phyloP scores from a whole-genome alignment of 2,113 vertebrate genomes.

The Hypocryptadius cinnamomeus region DNA sequence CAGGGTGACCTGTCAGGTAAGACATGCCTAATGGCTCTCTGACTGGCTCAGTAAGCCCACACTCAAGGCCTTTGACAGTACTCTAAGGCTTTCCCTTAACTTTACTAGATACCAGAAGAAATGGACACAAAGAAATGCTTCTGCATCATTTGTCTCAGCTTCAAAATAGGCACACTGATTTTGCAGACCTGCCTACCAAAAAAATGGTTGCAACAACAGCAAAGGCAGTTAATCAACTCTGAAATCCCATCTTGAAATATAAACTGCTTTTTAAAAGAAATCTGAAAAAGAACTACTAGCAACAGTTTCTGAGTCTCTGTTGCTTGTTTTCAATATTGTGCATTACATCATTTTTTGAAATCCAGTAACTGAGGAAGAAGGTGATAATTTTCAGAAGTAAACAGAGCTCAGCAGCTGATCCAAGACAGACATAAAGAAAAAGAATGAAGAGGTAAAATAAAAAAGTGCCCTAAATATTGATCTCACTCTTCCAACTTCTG shows the following conservation, averaged over 20 bases:
- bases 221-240: background rate
- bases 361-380: background rate
- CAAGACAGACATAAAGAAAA: background rate
- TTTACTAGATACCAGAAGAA: background rate
- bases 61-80: background rate
- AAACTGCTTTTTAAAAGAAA: background rate
- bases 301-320: background rate
- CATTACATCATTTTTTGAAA: background rate
- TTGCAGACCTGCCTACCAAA: background rate
- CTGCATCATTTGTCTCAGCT: background rate
- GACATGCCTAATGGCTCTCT: background rate
- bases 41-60: background rate
- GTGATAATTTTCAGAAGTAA: background rate
- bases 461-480: background rate
- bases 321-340: background rate
- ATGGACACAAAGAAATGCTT: background rate
- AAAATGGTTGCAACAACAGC: background rate
- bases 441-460: background rate
- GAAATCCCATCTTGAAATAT: background rate
- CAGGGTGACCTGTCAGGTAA: background rate
- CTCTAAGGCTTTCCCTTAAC: background rate
- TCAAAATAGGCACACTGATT: background rate
- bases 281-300: background rate
- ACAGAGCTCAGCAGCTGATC: background rate
- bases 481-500: background rate